A percentile compares a stretch with the other conserved stretches of the same genome.
Evolutionary conservation across 2,888 invertebrate genomes (phyloP).

Genomic region (Aphidius colemani): DNA sequence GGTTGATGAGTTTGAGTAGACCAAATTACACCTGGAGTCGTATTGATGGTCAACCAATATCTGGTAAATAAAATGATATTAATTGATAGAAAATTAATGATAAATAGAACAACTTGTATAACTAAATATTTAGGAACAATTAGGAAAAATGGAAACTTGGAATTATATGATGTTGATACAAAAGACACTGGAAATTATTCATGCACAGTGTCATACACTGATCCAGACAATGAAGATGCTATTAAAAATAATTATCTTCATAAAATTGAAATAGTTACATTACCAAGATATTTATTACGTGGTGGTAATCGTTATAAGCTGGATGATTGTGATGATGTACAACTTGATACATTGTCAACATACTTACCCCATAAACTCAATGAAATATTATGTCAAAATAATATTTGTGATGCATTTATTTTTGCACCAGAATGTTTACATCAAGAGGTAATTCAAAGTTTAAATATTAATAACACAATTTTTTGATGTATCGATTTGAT

Average conservation of each 20-base stretch:
- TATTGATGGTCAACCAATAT: conserved; percentile 40
- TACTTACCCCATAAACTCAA: conserved; percentile 45
- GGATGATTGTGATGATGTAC: conserved; percentile 43
- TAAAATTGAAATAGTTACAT: conserved; percentile 45
- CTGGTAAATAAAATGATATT: conserved; percentile 34
- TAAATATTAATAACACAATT: not conserved
- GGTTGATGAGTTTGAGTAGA: conserved; percentile 42
- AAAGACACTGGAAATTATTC: conserved; percentile 49
- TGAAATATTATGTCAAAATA: conserved; percentile 43
- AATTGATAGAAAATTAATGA: not conserved
- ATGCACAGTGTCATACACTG: conserved; percentile 44
- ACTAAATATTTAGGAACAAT: conserved; percentile 37
- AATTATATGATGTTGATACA: conserved; percentile 44
- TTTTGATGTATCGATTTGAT: conserved; percentile 10
- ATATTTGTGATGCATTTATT: conserved; percentile 44
- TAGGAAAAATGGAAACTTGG: conserved; percentile 45
- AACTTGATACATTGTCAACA: conserved; percentile 41
- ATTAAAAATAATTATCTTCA: conserved; percentile 42
- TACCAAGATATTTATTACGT: conserved; percentile 45
- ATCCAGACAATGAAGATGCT: conserved; percentile 47
- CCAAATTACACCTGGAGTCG: conserved; percentile 48
- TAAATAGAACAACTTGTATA: conserved; percentile 14
- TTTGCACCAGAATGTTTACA: conserved; percentile 44
- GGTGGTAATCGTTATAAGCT: conserved; percentile 45
- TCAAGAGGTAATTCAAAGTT: conserved; percentile 35